Evolutionary conservation across 2,888 invertebrate species (phyloP), one percentile per base, ranked within the genome.

Genomic region (Laothoe populi): DNA sequence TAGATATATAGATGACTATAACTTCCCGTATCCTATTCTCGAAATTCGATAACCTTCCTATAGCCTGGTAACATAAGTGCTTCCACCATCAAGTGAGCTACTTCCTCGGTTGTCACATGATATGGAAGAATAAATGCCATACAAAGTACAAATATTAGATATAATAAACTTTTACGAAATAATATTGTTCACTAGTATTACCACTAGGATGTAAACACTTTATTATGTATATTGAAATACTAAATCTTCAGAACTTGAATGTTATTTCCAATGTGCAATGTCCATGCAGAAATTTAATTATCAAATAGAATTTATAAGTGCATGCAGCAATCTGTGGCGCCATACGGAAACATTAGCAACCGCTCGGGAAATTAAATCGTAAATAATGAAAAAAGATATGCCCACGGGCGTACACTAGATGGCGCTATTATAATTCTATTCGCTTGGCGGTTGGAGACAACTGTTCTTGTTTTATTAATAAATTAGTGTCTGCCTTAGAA

Each of bases 291-390:
- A 53, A 42, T 42, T 40, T 24, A 58, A 58, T 58, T 42, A 58
- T 42, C n/a, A 16, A 57, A 58, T 42, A 58, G 24, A 23, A 58
- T 58, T 59, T 59, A 78, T 78, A 77, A 74, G 71, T 44, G 57
- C 63, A 66, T 59, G 42, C 63, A 62, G 57, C 62, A 60, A 66
- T 67, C 63, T 61, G 65, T 63, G 57, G 67, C 70, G 67, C 70
- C 69, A 61, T 62, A 64, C 63, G 67, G 73, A 72, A 72, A 71
- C 65, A 65, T 64, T 69, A 72, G 71, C 71, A 65, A 64, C 64
- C 63, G 53, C 65, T 68, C 53, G 73, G 86, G 86, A 86, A 86
- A 87, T 87, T 79, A 86, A 83, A 79, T 70, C 81, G 78, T 84
- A 83, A 86, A 84, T 87, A 85, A 83, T 81, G 83, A 79, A 86